phyloP scores from a whole-genome alignment of 2,797 vertebrate genomes.

The Corythornis leucogaster region DNA sequence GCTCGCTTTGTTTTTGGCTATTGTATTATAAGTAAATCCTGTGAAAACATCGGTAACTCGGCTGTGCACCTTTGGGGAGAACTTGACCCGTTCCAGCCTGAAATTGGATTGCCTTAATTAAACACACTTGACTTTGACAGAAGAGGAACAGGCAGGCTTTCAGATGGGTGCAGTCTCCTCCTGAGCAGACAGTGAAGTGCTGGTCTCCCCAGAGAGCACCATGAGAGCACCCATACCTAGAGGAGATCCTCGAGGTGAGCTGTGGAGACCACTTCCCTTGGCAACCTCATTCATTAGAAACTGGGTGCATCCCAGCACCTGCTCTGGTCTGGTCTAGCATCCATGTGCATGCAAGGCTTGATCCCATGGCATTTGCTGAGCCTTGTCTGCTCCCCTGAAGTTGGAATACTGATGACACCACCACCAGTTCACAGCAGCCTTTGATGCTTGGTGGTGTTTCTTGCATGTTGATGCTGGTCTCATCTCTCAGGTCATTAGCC shows the following conservation, averaged over 20 bases:
- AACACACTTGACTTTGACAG: slow-evolving; percentile 70
- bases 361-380: background rate
- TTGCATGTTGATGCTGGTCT: too few relatives aligned
- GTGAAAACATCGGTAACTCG: slow-evolving; percentile 64
- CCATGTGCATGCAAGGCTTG: background rate
- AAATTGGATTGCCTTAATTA: slow-evolving; percentile 68
- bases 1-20: slow-evolving; percentile 62
- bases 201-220: background rate
- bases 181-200: rapidly evolving
- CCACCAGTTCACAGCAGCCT: background rate
- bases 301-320: background rate
- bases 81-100: slow-evolving; percentile 72
- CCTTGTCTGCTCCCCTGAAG: background rate
- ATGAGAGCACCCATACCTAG: background rate
- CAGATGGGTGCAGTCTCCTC: background rate
- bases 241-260: background rate
- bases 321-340: rapidly evolving
- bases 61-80: slow-evolving; percentile 62
- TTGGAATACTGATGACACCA: background rate
- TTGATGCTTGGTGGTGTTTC: rapidly evolving
- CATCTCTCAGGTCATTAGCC: too few relatives aligned
- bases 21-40: slow-evolving; percentile 72
- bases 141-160: slow-evolving; percentile 56
- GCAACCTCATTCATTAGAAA: background rate
- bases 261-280: rapidly evolving